Percentiles rank a stretch among this genome's conserved stretches.
These are phyloP conservation scores for Caerostris extrusa DNA, from an alignment of 1,140 invertebrate genomes.

Conservation along the genomic window DNA sequence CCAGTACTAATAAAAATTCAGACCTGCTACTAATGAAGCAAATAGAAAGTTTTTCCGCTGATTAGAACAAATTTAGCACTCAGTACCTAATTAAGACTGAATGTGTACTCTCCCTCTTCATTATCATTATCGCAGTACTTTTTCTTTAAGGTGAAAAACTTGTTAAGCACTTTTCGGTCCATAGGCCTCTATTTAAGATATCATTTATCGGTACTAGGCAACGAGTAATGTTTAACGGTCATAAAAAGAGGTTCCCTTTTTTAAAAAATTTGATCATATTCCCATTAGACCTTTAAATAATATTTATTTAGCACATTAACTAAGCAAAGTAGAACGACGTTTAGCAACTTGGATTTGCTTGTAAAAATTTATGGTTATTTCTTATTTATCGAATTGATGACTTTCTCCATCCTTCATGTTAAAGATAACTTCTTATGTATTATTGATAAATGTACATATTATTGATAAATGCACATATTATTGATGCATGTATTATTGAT, in stretches of 20 bases:
- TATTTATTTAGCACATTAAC: slow-evolving; percentile 15
- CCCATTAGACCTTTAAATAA: slow-evolving; percentile 8
- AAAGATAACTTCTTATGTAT: no score
- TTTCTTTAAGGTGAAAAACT: background rate
- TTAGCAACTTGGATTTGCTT: background rate
- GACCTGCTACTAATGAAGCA: background rate
- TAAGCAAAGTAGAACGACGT: background rate
- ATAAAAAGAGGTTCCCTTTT: background rate
- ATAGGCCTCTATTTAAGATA: background rate
- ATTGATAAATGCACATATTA: no score
- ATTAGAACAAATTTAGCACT: slow-evolving; percentile 28
- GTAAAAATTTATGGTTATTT: background rate
- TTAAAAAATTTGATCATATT: background rate
- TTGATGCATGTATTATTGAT: no score
- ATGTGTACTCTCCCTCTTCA: slow-evolving; percentile 24
- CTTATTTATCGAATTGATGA: background rate
- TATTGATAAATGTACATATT: no score
- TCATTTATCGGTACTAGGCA: background rate
- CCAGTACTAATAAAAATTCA: background rate
- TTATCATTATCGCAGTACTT: background rate
- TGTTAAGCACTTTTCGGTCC: background rate
- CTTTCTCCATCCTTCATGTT: background rate
- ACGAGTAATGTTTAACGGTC: background rate
- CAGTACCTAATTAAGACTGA: slow-evolving; percentile 30
- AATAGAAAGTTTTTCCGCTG: slow-evolving; percentile 28